Evolutionary conservation across 2,113 vertebrate species (phyloP), one percentile per base, ranked within the genome.

Genomic region (Ellobius talpinus): DNA sequence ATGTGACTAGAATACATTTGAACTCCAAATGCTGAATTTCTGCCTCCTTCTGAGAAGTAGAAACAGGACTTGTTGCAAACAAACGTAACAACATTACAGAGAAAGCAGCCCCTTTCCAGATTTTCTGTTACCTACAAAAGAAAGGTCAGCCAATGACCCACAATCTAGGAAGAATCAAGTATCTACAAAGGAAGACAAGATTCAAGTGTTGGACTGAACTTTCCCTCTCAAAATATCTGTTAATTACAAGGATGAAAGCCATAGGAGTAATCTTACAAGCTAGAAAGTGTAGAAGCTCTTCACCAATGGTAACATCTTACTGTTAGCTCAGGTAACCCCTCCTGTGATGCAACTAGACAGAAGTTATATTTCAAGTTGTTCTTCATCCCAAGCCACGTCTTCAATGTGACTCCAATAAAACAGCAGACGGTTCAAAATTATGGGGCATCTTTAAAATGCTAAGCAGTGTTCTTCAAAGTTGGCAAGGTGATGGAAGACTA

Each of bases 371-470:
- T 65, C 58, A 50, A 10, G 16, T 0, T 26, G 39, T 61, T 93
- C 11, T 52, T 77, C 6, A 14, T 4, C 11, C 33, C 66, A 81
- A 81, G 68, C 50, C 3, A 55, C 42, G 79, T n/a, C 26, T 33
- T 92, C 65, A 39, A 45, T 90, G 47, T 94, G 39, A 70, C 21
- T 33, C 12, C 36, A 52, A 92, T 36, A 89, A 96, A 95, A 86
- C 2, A 24, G 58, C 55, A 79, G 39, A 19, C 29, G 45, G 91
- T 61, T 50, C 47, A 65, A 76, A 91, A 63, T 45, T 88, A 24
- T 50, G 11, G 55, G 17, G 26, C 12, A 79, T 63, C 31, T n/a
- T 85, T 8, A 92, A 95, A 95, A 87, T 17, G 58, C 2, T 33
- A 26, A 52, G 66, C 2, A 36, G n/a, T 79, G 58, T 79, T 84